Evolutionary conservation across 2,113 vertebrate genomes (phyloP), one percentile per base, ranked within the genome.

Genomic region (Glareola pratincola): DNA sequence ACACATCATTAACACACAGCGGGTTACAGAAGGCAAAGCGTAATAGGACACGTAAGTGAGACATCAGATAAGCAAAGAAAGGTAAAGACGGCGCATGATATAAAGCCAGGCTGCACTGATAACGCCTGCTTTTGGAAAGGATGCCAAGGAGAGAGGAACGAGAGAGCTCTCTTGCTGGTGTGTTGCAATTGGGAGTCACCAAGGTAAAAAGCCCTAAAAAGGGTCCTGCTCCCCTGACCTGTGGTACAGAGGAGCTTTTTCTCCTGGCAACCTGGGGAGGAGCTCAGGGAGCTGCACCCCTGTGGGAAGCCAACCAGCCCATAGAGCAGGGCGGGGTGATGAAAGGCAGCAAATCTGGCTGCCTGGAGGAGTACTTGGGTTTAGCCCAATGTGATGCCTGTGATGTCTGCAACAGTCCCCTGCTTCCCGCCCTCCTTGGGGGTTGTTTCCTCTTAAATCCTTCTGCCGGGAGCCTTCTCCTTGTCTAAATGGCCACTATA

Each of bases 401-500:
- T 3, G 6, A 17, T 50, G 22, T 87, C 76, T 82, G 27, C 71
- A 47, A 56, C 34, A 62, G 62, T 9, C 32, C 43, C 45, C 30
- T 68, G 18, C 73, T 93, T 73, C 45, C 66, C 1, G 0, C 67
- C 39, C 59, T 93, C 64, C 63, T 67, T 1, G 12, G 32, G 50
- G 57, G 39, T 56, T 85, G 56, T 84, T 97, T 80, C 68, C 75
- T 67, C 41, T 57, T 43, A 53, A 93, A 62, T 75, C 79, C 71
- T 81, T 78, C 54, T 51, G 51, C 69, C 8, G 4, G 62, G n/a
- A 90, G 32, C 53, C 77, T 81, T 88, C 80, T 81, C 62, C 67
- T 95, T 85, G 79, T 73, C 62, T 84, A 88, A 93, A 85, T 45
- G 76, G 50, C 74, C 79, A 47, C 96, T 95, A 66, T 90, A 93